Percentiles rank a stretch among this genome's conserved stretches.
Conservation (phyloP, 2,797 vertebrate genomes). For the Tapirus indicus region DNA sequence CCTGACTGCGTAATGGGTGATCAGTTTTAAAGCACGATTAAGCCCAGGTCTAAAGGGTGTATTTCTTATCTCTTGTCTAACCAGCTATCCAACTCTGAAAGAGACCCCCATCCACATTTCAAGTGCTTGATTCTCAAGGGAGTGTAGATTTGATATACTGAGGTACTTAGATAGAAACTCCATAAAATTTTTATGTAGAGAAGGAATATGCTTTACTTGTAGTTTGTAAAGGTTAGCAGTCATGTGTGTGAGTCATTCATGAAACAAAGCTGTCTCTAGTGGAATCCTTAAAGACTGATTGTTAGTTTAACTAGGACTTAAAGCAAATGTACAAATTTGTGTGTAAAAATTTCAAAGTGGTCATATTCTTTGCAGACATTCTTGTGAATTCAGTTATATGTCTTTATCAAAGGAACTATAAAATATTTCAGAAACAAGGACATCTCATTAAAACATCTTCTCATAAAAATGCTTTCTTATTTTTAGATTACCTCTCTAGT, state of each 20-base stretch:
- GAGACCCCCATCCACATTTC: neutral
- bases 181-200: conserved; percentile 22
- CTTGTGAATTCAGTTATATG: neutral
- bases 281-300: neutral
- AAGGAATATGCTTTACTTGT: conserved; percentile 41
- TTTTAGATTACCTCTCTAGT: conserved; percentile 90
- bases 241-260: conserved; percentile 1
- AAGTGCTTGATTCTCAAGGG: conserved; percentile 13
- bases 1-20: neutral
- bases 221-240: conserved; percentile 23
- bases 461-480: conserved; percentile 62
- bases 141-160: conserved; percentile 39
- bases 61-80: neutral
- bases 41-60: neutral
- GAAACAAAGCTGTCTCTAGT: conserved; percentile 29
- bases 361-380: conserved; percentile 35
- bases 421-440: conserved; percentile 43
- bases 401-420: conserved; percentile 47
- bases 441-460: conserved; percentile 51
- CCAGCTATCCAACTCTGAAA: neutral
- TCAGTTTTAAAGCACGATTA: conserved; percentile 45
- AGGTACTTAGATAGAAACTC: conserved; percentile 39
- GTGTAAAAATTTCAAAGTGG: neutral
- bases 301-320: conserved; percentile 21
- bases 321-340: conserved; percentile 5